These are phyloP conservation scores for Salvelinus namaycush DNA, from an alignment of 2,113 vertebrate species.

Conservation along the genomic window DNA sequence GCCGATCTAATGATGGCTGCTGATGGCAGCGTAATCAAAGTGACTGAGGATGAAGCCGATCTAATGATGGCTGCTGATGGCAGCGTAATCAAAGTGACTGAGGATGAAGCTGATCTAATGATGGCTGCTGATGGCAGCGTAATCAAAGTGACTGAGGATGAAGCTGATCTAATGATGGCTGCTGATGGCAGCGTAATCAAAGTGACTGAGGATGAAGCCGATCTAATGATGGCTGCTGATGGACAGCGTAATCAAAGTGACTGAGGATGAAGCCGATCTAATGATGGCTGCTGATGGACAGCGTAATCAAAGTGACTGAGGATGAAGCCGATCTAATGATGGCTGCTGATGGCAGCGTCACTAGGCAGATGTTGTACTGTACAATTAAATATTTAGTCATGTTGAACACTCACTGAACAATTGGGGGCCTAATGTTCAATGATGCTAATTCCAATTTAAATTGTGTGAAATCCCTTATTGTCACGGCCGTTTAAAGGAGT, in stretches of 20 bases:
- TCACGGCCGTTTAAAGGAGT: too few species aligned
- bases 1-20: slow-evolving; percentile 10
- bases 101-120: not conserved
- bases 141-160: too few species aligned
- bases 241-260: not conserved
- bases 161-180: slow-evolving; percentile 13
- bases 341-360: slow-evolving; percentile 19
- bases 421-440: not conserved
- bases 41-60: not conserved
- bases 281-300: slow-evolving; percentile 26
- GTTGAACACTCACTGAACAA: not conserved
- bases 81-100: not conserved
- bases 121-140: slow-evolving; percentile 22
- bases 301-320: too few species aligned
- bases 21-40: slow-evolving; percentile 12
- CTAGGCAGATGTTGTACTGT: slow-evolving; percentile 11
- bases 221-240: slow-evolving; percentile 29
- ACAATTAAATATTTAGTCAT: slow-evolving; percentile 1
- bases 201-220: too few species aligned
- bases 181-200: slow-evolving; percentile 12
- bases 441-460: too few species aligned
- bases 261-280: not conserved
- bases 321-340: slow-evolving; percentile 8
- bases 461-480: too few species aligned
- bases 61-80: slow-evolving; percentile 28